Conservation (phyloP, 2,113 vertebrate genomes). For the Cyprinodon variegatus region DNA sequence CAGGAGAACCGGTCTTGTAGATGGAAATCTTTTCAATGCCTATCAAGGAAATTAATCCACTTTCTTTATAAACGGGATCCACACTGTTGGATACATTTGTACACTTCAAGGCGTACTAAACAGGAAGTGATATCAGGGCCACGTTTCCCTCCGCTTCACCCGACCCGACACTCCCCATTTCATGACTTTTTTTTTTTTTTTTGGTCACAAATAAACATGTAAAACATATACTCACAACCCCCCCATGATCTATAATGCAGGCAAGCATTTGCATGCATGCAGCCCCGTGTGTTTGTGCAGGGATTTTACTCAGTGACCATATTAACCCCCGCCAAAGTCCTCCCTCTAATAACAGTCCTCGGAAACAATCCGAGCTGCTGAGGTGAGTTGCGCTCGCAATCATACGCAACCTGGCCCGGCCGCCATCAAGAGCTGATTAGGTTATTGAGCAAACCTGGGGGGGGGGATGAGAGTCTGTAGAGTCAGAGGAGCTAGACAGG, state of each 20-base stretch:
- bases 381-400: constrained; percentile 65
- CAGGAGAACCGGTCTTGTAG: constrained; percentile 70
- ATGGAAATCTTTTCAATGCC: constrained; percentile 74
- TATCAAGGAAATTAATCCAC: constrained; percentile 78
- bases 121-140: constrained; percentile 68
- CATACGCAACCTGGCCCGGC: constrained; percentile 65
- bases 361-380: constrained; percentile 62
- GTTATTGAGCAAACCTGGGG: constrained; percentile 78
- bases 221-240: neutral
- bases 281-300: constrained; percentile 21
- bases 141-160: constrained; percentile 61
- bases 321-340: constrained; percentile 46
- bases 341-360: constrained; percentile 68
- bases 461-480: constrained; percentile 44
- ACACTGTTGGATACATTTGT: constrained; percentile 75
- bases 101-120: constrained; percentile 76
- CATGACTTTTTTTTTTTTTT: constrained; percentile 7
- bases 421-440: constrained; percentile 82
- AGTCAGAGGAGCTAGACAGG: constrained; percentile 36
- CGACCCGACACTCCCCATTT: constrained; percentile 67
- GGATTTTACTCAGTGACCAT: constrained; percentile 50
- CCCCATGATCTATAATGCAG: constrained; percentile 43
- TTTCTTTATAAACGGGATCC: constrained; percentile 75
- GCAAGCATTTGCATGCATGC: constrained; percentile 29
- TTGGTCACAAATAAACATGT: constrained; percentile 52